These are phyloP conservation scores for Mormyrops attenuatus DNA, from an alignment of 2,797 vertebrate genomes.

Conservation along the genomic window DNA sequence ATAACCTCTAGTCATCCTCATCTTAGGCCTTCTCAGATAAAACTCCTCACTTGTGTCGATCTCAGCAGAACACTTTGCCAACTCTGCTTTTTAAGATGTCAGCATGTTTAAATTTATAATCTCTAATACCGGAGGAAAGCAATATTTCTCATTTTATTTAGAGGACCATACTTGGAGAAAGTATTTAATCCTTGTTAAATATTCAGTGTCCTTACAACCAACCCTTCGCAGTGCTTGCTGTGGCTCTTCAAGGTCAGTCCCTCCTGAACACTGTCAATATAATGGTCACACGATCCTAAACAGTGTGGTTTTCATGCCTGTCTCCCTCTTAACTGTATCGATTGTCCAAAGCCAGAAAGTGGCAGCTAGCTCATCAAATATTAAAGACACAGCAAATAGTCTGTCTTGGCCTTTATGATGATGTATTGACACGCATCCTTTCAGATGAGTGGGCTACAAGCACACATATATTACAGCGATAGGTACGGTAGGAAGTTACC, in stretches of 20 bases:
- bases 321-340: conserved; percentile 39
- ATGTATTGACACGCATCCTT: conserved; percentile 50
- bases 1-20: conserved; percentile 5
- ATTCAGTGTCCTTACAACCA: neutral
- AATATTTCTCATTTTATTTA: conserved; percentile 5
- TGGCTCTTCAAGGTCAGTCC: neutral
- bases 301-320: neutral
- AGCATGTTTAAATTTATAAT: conserved; percentile 11
- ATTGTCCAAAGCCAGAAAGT: conserved; percentile 33
- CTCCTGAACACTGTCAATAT: neutral
- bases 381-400: conserved; percentile 39
- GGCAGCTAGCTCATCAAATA: conserved; percentile 54
- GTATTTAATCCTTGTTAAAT: conserved; percentile 16
- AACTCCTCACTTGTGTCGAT: neutral
- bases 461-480: neutral
- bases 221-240: neutral
- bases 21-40: conserved; percentile 18
- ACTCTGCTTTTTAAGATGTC: neutral
- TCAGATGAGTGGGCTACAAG: conserved; percentile 20
- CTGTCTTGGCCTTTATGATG: conserved; percentile 41
- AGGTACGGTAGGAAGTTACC: neutral
- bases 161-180: neutral
- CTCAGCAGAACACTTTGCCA: conserved; percentile 16
- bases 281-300: neutral
- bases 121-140: neutral